phyloP scores from a whole-genome alignment of 2,888 invertebrate genomes.

The Chrysomela aeneicollis region DNA sequence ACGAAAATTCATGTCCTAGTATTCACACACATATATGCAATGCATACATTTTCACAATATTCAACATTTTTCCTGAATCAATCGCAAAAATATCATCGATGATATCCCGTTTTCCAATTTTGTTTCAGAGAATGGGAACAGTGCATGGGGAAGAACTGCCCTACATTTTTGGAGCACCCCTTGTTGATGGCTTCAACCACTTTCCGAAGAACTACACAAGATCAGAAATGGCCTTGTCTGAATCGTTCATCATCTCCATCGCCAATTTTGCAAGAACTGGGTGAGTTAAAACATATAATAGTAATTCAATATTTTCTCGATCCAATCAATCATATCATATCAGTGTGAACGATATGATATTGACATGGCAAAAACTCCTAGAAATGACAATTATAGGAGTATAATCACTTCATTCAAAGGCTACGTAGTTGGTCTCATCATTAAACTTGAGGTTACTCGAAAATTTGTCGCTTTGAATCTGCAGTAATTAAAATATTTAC shows the following conservation, averaged over 20 bases:
- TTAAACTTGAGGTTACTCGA: not conserved
- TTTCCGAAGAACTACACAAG: slow-evolving; percentile 90
- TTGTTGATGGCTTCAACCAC: slow-evolving; percentile 83
- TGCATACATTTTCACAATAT: too few relatives aligned
- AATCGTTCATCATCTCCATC: slow-evolving; percentile 87
- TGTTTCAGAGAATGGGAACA: slow-evolving; percentile 83
- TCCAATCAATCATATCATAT: too few relatives aligned
- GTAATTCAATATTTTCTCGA: not conserved
- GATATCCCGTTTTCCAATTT: too few relatives aligned
- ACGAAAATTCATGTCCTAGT: too few relatives aligned
- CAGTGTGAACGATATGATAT: too few relatives aligned
- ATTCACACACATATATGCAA: too few relatives aligned
- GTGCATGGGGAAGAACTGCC: slow-evolving; percentile 93
- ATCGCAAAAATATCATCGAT: too few relatives aligned
- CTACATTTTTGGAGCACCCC: slow-evolving; percentile 89
- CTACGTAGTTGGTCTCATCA: not conserved
- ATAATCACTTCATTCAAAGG: not conserved
- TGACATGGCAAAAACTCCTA: too few relatives aligned
- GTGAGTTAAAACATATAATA: slow-evolving; percentile 66
- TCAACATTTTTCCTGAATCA: too few relatives aligned
- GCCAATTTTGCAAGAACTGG: slow-evolving; percentile 89
- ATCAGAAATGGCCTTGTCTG: slow-evolving; percentile 84
- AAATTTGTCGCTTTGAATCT: not conserved
- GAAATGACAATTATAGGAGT: too few relatives aligned
- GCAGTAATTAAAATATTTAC: not conserved